Conservation (phyloP, 1,140 invertebrate genomes). For the Micrasema longulum region DNA sequence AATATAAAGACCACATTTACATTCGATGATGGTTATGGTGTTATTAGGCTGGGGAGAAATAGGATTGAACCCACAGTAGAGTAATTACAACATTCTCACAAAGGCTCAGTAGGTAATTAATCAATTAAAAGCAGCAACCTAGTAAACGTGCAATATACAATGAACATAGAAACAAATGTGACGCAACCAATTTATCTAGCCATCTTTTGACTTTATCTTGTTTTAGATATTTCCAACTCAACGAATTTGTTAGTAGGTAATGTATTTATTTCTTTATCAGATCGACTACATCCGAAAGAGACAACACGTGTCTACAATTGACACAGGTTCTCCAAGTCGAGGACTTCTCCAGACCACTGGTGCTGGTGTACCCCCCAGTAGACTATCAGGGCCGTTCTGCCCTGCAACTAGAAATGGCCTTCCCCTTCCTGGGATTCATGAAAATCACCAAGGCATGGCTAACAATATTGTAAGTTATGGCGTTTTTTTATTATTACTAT, state of each 20-base stretch:
- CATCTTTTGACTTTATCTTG: not conserved
- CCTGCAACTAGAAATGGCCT: slow-evolving; percentile 44
- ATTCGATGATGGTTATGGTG: no score
- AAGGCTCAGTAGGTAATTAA: no score
- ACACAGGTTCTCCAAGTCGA: slow-evolving; percentile 75
- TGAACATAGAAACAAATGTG: not conserved
- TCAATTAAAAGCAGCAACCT: no score
- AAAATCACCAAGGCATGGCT: slow-evolving; percentile 44
- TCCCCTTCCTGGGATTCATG: slow-evolving; percentile 32
- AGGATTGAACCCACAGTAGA: no score
- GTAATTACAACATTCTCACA: no score
- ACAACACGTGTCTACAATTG: slow-evolving; percentile 81
- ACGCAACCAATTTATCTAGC: not conserved
- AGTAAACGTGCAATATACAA: no score
- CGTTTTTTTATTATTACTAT: not conserved
- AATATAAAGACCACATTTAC: no score
- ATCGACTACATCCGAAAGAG: slow-evolving; percentile 74
- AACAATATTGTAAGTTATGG: slow-evolving; percentile 48
- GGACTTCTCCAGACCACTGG: slow-evolving; percentile 75
- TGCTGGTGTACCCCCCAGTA: slow-evolving; percentile 68
- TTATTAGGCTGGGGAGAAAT: no score
- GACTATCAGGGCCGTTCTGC: slow-evolving; percentile 52
- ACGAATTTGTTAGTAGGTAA: no score
- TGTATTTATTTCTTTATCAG: slow-evolving; percentile 46
- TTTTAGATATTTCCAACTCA: no score